Evolutionary conservation across 2,797 vertebrate species (phyloP), one percentile per base, ranked within the genome.

Genomic region (Cryptoblepharus egeriae): DNA sequence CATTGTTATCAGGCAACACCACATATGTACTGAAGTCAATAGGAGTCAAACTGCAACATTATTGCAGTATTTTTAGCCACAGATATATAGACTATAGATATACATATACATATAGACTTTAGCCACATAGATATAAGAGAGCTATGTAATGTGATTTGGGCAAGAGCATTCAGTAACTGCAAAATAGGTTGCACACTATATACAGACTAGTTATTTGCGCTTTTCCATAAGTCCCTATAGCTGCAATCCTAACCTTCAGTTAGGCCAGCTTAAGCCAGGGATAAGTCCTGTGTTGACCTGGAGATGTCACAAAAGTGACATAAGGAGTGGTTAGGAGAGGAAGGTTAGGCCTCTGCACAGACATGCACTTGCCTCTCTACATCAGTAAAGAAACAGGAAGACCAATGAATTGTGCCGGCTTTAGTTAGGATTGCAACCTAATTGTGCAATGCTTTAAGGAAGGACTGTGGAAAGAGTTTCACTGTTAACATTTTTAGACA

Each of bases 401-500:
- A n/a, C n/a, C n/a, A n/a, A n/a, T n/a, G n/a, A n/a, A n/a, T n/a
- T n/a, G n/a, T n/a, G n/a, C n/a, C n/a, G n/a, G n/a, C n/a, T n/a
- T n/a, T n/a, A n/a, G n/a, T n/a, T n/a, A n/a, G n/a, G n/a, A n/a
- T n/a, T n/a, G n/a, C n/a, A n/a, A n/a, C n/a, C n/a, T n/a, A n/a
- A n/a, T n/a, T n/a, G 2, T 2, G 10, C 32, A 82, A 7, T 10
- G 11, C 26, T 55, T 5, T 65, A 5, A 52, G 49, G 13, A 9
- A 2, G 78, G 70, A 39, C 1, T 28, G 30, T 39, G 42, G 10
- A 24, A 8, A 3, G 2, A 18, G 69, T 35, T 1, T 60, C 78
- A 75, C 0, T 58, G 0, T 1, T n/a, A 2, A 3, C 13, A 2
- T 58, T 2, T 63, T 20, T 24, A 4, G 35, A 16, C 76, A 3